Conservation (phyloP, 2,797 vertebrate species). For the Sebastes aleutianus region DNA sequence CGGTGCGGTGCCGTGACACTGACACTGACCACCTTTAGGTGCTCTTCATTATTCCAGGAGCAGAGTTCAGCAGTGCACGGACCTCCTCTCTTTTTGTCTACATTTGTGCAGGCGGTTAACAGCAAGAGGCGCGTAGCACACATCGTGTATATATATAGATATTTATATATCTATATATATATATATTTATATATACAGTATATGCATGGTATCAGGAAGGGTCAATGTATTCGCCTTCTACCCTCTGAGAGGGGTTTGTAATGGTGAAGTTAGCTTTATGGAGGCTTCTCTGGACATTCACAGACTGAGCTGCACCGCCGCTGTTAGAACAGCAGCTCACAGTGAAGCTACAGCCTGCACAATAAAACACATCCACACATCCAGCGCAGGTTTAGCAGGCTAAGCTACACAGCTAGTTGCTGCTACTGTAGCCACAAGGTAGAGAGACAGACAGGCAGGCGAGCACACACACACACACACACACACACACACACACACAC, state of each 20-base stretch:
- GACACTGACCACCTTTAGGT: constrained; percentile 65
- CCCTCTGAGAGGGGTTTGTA: constrained; percentile 39
- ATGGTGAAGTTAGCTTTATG: constrained; percentile 64
- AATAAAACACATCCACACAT: constrained; percentile 28
- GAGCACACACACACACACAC: neutral
- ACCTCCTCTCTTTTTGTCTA: constrained; percentile 42
- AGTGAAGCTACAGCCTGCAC: constrained; percentile 52
- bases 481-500: neutral
- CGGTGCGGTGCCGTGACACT: constrained; percentile 65
- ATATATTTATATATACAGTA: too few relatives aligned
- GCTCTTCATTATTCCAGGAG: constrained; percentile 27
- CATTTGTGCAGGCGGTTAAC: constrained; percentile 38
- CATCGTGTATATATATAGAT: constrained; percentile 14
- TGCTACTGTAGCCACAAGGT: constrained; percentile 73
- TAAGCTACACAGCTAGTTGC: constrained; percentile 77
- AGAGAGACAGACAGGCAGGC: constrained; percentile 47
- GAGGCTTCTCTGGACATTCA: constrained; percentile 2
- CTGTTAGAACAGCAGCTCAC: constrained; percentile 8
- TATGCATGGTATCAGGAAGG: constrained; percentile 59
- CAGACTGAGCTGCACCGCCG: neutral
- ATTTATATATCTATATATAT: too few relatives aligned
- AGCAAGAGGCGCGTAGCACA: constrained; percentile 50
- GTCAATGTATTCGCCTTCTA: constrained; percentile 68
- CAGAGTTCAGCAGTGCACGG: constrained; percentile 65
- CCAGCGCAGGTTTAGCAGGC: constrained; percentile 74